Evolutionary conservation across 2,888 invertebrate species (phyloP).

Genomic region (Eupithecia subumbrata): DNA sequence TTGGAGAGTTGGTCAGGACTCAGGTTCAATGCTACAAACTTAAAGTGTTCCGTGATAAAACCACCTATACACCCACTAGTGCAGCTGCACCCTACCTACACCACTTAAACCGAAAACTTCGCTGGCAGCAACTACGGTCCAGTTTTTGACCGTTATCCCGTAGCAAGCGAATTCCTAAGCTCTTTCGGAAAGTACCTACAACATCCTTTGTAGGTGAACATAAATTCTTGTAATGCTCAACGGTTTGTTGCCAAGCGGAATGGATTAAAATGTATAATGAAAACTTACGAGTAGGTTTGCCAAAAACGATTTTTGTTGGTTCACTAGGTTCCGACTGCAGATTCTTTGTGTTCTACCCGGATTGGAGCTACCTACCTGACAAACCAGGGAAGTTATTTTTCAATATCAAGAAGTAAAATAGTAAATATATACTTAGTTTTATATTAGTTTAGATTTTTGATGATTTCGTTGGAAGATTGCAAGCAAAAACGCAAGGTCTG

Average conservation of each 20-base stretch:
- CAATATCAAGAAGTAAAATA: no score
- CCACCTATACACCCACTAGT: neutral
- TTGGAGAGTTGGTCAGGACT: neutral
- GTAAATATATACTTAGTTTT: no score
- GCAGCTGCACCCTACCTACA: constrained; percentile 7
- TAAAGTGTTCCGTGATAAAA: neutral
- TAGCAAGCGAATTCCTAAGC: constrained; percentile 33
- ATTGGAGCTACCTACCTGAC: neutral
- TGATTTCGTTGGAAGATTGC: no score
- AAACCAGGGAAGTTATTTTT: neutral
- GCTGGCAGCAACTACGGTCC: constrained; percentile 29
- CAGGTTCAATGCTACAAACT: neutral
- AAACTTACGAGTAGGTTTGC: constrained; percentile 10
- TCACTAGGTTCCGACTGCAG: neutral
- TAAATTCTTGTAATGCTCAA: constrained; percentile 31
- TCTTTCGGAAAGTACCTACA: constrained; percentile 24
- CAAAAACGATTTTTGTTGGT: constrained; percentile 10
- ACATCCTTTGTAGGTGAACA: constrained; percentile 23
- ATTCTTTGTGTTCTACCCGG: neutral
- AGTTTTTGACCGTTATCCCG: constrained; percentile 30
- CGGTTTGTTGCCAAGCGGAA: constrained; percentile 18
- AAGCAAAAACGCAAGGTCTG: neutral
- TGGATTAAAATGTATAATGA: constrained; percentile 8
- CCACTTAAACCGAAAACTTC: constrained; percentile 26
- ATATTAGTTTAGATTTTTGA: no score